Conservation (phyloP, 1,140 invertebrate genomes). For the Brachionus calyciflorus region DNA sequence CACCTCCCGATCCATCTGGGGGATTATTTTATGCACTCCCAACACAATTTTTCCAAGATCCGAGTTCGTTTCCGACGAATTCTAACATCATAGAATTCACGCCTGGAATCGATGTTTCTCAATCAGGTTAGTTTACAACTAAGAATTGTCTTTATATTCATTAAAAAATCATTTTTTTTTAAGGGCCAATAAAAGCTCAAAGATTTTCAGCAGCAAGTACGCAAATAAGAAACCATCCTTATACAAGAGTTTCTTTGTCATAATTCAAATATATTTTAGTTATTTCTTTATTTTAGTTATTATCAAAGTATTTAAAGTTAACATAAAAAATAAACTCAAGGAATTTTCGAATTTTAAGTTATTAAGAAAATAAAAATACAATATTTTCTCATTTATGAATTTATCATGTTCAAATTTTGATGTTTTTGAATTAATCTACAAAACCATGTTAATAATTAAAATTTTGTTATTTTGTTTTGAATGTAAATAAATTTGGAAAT, state of each 20-base stretch:
- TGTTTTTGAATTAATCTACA: too few species aligned
- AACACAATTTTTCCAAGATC: conserved; percentile 38
- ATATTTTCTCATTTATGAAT: too few species aligned
- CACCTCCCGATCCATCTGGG: conserved; percentile 20
- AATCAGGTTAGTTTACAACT: conserved; percentile 1
- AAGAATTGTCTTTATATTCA: background rate
- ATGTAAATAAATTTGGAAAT: too few species aligned
- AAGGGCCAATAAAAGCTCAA: conserved; percentile 12
- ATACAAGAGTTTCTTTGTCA: conserved; percentile 38
- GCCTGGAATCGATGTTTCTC: conserved; percentile 15
- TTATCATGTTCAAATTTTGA: too few species aligned
- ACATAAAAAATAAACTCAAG: too few species aligned
- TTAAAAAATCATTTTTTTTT: background rate
- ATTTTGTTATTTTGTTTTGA: too few species aligned
- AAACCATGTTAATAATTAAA: too few species aligned
- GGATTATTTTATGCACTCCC: conserved; percentile 25
- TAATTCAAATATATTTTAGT: too few species aligned
- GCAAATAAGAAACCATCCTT: conserved; percentile 13
- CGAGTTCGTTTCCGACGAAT: background rate
- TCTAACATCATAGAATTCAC: conserved; percentile 19
- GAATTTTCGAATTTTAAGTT: too few species aligned
- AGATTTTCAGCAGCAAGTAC: conserved; percentile 27
- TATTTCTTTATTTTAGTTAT: too few species aligned
- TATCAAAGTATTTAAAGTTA: too few species aligned
- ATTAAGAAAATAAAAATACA: too few species aligned